Conservation (phyloP, 2,797 vertebrate genomes). For the Threskiornis aethiopicus region DNA sequence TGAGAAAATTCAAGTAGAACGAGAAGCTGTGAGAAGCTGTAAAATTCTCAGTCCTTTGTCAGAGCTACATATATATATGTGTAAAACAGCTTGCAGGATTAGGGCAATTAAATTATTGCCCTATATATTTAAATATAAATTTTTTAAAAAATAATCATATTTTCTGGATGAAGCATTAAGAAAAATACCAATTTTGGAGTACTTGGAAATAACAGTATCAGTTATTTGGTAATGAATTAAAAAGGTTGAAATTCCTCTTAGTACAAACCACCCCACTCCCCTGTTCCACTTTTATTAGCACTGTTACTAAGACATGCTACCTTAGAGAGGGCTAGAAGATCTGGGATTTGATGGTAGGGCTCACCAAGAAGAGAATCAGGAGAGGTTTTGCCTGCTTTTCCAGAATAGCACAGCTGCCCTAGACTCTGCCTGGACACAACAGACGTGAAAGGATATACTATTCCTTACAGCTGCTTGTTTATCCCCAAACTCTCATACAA, state of each 20-base stretch:
- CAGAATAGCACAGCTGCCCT: background rate
- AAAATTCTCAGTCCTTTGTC: background rate
- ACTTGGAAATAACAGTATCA: background rate
- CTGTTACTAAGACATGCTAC: background rate
- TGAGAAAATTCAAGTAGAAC: background rate
- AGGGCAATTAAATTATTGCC: background rate
- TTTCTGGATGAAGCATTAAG: background rate
- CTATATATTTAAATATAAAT: too few species aligned
- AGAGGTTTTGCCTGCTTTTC: background rate
- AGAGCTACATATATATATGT: background rate
- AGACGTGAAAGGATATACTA: background rate
- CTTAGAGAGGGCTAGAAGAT: background rate
- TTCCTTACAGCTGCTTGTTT: background rate
- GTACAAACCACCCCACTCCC: fast-evolving
- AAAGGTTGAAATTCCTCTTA: background rate
- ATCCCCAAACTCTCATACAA: background rate
- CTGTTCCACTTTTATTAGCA: background rate
- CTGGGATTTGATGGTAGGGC: background rate
- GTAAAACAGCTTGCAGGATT: background rate
- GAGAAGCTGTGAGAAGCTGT: background rate
- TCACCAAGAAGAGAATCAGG: background rate
- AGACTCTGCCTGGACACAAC: background rate
- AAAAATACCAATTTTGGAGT: background rate
- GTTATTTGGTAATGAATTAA: background rate
- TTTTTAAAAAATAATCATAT: background rate